Evolutionary conservation across 2,888 invertebrate genomes (phyloP), one percentile per base, ranked within the genome.

Genomic region (Julus scanicus): DNA sequence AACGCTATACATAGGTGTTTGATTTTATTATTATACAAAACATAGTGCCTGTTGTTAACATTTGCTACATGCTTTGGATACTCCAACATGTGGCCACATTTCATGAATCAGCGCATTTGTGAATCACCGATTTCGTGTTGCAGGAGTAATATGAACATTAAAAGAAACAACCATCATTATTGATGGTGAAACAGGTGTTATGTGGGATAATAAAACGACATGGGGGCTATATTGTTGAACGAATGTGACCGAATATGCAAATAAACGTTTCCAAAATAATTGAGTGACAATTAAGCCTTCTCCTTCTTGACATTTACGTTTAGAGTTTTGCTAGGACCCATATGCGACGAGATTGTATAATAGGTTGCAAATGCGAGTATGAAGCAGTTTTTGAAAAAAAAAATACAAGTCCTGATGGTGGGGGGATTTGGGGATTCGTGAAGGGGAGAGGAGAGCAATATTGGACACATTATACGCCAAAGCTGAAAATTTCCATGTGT

Each of bases 241-340:
- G n/a, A n/a, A 63, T 63, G 3, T 6, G 57, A n/a, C 57, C n/a
- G 57, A 63, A 63, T 63, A 63, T 63, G 57, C 57, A 63, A 63
- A 63, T 63, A 63, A 63, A n/a, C 57, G 17, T n/a, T 63, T n/a
- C 57, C 17, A 63, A 44, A 44, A 63, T 53, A 63, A 63, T 63
- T n/a, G n/a, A 63, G 17, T 63, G n/a, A 63, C 57, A 63, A 63
- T 63, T 63, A 63, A 15, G n/a, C 17, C n/a, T 63, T 44, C 44
- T 63, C n/a, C 57, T n/a, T 63, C n/a, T 63, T 63, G 57, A 63
- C 57, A 63, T 63, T 63, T 63, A n/a, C 57, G 57, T 63, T 63
- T 63, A 15, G 57, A 63, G n/a, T 63, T 63, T 2, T n/a, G n/a
- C 17, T 5, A n/a, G 57, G 57, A n/a, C 53, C 13, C 53, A 53